phyloP scores from a whole-genome alignment of 2,888 invertebrate species.

The Thereva nobilitata region DNA sequence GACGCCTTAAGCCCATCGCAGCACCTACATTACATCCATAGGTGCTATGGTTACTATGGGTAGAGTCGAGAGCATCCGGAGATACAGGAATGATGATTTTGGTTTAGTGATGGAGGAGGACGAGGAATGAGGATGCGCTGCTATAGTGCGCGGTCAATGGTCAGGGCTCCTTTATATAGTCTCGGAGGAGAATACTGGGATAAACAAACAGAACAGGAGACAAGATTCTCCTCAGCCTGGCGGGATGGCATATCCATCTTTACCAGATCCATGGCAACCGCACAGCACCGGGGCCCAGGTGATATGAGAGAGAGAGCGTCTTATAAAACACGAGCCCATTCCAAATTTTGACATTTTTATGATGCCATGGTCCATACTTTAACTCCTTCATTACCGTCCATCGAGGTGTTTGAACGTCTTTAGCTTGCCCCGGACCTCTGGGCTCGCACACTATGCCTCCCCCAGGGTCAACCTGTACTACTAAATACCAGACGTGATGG shows the following conservation, averaged over 20 bases:
- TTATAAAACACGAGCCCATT: conserved; percentile 34
- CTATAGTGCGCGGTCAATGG: conserved; percentile 20
- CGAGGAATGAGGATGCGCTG: too few species aligned
- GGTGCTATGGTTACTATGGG: background rate
- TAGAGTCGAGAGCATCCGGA: too few species aligned
- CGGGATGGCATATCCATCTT: conserved; percentile 13
- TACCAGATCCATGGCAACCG: background rate
- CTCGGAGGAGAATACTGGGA: conserved; percentile 11
- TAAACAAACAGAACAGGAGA: conserved; percentile 27
- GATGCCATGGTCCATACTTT: conserved; percentile 37
- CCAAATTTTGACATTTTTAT: conserved; percentile 41
- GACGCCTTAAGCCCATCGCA: conserved; percentile 22
- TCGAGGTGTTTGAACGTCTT: conserved; percentile 37
- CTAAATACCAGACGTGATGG: conserved; percentile 3
- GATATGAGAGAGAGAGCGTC: conserved; percentile 4
- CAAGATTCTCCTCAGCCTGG: conserved; percentile 5
- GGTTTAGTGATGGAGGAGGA: too few species aligned
- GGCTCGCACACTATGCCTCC: conserved; percentile 31
- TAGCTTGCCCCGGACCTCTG: conserved; percentile 18
- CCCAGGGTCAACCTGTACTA: conserved; percentile 19
- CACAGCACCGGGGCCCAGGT: conserved; percentile 18
- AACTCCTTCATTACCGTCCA: conserved; percentile 38
- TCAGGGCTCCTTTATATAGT: conserved; percentile 32
- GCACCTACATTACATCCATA: conserved; percentile 23
- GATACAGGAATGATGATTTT: too few species aligned